Conservation (phyloP, 2,113 vertebrate species). For the Chloropsis hardwickii region DNA sequence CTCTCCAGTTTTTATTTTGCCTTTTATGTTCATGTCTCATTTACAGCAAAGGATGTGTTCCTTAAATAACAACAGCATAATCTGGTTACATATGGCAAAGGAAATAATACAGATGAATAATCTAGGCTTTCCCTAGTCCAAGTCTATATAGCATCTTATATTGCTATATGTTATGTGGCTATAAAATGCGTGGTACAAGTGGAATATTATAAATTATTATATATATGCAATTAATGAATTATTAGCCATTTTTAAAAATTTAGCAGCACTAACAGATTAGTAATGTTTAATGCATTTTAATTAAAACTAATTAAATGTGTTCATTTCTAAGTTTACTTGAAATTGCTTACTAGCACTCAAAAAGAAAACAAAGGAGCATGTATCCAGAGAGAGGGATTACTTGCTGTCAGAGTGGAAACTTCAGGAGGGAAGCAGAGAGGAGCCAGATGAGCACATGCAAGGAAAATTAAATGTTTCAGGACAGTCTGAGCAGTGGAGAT, state of each 20-base stretch:
- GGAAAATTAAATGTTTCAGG: constrained; percentile 40
- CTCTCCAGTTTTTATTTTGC: not conserved
- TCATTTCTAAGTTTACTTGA: not conserved
- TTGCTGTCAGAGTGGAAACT: not conserved
- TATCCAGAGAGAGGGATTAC: not conserved
- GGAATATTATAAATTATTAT: not conserved
- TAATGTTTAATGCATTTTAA: not conserved
- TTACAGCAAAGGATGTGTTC: not conserved
- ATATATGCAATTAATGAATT: not conserved
- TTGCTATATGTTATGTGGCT: not conserved
- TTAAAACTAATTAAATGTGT: not conserved
- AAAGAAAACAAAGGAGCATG: not conserved
- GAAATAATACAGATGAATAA: not conserved
- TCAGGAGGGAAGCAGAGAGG: not conserved
- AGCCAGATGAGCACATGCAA: not conserved
- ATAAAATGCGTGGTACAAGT: not conserved
- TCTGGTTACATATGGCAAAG: not conserved
- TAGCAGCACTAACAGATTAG: not conserved
- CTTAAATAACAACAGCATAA: not conserved
- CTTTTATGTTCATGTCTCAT: not conserved
- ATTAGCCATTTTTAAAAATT: fast-evolving
- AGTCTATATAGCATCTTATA: not conserved
- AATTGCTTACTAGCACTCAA: not conserved
- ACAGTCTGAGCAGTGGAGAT: not conserved
- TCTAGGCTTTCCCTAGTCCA: not conserved